A percentile compares a stretch with the other conserved stretches of the same genome.
These are phyloP conservation scores for Ostrea denselamellosa DNA, from an alignment of 1,140 invertebrate species.

Conservation along the genomic window DNA sequence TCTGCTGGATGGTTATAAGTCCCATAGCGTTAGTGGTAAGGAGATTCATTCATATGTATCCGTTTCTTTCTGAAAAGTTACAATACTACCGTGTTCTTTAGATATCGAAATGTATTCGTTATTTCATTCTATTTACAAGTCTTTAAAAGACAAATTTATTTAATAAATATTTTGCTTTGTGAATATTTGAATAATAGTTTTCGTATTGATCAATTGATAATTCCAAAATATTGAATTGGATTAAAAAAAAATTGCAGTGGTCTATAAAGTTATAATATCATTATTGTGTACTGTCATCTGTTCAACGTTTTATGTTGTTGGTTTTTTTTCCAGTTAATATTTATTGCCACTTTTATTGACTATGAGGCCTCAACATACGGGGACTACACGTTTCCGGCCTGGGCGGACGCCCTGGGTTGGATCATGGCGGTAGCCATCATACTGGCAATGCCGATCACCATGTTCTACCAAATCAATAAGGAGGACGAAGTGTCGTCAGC, in stretches of 20 bases:
- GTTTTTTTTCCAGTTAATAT: slow-evolving; percentile 84
- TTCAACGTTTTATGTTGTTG: neutral
- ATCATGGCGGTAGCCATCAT: slow-evolving; percentile 83
- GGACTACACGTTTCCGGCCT: slow-evolving; percentile 86
- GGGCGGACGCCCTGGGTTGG: slow-evolving; percentile 90
- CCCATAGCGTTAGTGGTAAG: slow-evolving; percentile 55
- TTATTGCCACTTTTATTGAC: slow-evolving; percentile 91
- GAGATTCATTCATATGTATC: neutral
- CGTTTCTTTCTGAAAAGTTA: too few species aligned
- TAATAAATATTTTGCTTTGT: too few species aligned
- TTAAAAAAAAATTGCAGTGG: neutral
- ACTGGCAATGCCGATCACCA: slow-evolving; percentile 83
- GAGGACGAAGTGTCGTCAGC: slow-evolving; percentile 58
- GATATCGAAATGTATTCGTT: too few species aligned
- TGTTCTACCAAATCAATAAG: slow-evolving; percentile 66
- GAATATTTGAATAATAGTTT: too few species aligned
- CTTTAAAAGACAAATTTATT: too few species aligned
- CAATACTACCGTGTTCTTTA: too few species aligned
- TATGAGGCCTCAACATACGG: slow-evolving; percentile 80
- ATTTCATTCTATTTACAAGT: too few species aligned
- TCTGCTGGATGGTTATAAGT: slow-evolving; percentile 71
- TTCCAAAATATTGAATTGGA: neutral
- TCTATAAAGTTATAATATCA: neutral
- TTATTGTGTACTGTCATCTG: neutral
- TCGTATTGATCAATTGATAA: neutral